Percentiles rank a stretch among this genome's conserved stretches.
Conservation (phyloP, 2,113 vertebrate genomes). For the Prochilodus magdalenae region DNA sequence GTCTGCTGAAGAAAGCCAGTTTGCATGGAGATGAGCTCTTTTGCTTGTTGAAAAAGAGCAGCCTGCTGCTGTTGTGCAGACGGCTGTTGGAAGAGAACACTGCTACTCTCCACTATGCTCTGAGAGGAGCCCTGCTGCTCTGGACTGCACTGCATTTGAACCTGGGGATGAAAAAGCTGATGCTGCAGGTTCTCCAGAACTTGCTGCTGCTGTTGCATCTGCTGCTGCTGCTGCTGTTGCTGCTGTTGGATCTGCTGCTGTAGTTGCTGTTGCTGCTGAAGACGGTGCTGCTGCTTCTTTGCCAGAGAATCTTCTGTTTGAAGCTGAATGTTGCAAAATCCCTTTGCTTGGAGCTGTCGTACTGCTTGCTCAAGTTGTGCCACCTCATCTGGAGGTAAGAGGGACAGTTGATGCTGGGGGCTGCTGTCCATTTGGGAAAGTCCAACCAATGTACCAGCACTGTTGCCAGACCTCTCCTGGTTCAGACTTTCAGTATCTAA, state of each 20-base stretch:
- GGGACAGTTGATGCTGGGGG: constrained; percentile 84
- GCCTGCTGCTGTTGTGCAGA: constrained; percentile 79
- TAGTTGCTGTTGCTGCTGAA: constrained; percentile 65
- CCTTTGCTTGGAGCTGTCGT: constrained; percentile 91
- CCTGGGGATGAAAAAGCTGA: constrained; percentile 88
- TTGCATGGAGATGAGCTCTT: constrained; percentile 90
- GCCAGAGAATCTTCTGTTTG: constrained; percentile 82
- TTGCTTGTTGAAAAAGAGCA: constrained; percentile 87
- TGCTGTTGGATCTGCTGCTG: constrained; percentile 86
- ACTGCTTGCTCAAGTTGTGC: constrained; percentile 93
- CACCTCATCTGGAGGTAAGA: constrained; percentile 86
- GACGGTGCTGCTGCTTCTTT: constrained; percentile 82
- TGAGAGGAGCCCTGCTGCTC: constrained; percentile 81
- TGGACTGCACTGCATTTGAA: constrained; percentile 89
- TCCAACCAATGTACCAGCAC: constrained; percentile 62
- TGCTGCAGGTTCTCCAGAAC: constrained; percentile 85
- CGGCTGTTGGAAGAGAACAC: constrained; percentile 81
- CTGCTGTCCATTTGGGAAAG: constrained; percentile 77
- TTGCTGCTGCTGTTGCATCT: constrained; percentile 75
- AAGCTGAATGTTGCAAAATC: constrained; percentile 83
- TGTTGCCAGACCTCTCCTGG: constrained; percentile 78
- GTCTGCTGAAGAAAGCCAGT: constrained; percentile 90
- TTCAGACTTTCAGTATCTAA: constrained; percentile 80
- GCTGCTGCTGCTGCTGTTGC: constrained; percentile 67
- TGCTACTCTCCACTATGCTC: constrained; percentile 81